Base-by-base conservation (phyloP, 2,888 invertebrate genomes). In the Oxycera nigricornis region DNA sequence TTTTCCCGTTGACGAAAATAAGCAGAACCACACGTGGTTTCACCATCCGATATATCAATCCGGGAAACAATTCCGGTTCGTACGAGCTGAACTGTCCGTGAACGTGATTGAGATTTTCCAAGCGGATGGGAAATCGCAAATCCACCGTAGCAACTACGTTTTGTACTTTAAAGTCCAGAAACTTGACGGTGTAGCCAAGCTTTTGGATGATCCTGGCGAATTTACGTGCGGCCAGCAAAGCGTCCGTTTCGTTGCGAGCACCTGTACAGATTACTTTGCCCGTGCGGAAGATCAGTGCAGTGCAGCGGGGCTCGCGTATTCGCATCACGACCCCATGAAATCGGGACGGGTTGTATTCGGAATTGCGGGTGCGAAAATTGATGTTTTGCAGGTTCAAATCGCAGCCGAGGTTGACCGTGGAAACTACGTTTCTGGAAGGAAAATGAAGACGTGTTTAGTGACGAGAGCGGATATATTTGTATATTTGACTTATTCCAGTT, bases 1-100 rank as follows among this genome's bases (percentile, higher is more conserved):
- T 92, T 89, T 99, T 99, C 73, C 99, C 99, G 84, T 98, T 98
- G 0, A 99, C 98, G 87, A 99, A 99, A 84, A 99, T 98, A 11
- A 99, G 87, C 77, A 99, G 86, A 0, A 98, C 98, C 78, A 99
- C 92, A 79, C 96, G 90, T 0, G 98, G 98, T 81, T 95, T 93
- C 50, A 98, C 94, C 96, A 99, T 95, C 80, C 98, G 89, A 84
- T 99, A 99, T 74, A 99, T 96, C 31, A 99, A 88, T n/a, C 98
- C 99, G 6, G 99, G 98, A 86, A 99, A 99, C 73, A 99, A 87
- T 86, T 99, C 99, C 0, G 99, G 98, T 85, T 99, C 99, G 82
- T 99, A 99, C 72, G 95, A 94, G 76, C 90, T 90, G 82, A 91
- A 94, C 84, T 91, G 94, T 28, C 89, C 92, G 85, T 90, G 94